Conservation (phyloP, 2,888 invertebrate genomes). For the Cryptosula pallasiana region DNA sequence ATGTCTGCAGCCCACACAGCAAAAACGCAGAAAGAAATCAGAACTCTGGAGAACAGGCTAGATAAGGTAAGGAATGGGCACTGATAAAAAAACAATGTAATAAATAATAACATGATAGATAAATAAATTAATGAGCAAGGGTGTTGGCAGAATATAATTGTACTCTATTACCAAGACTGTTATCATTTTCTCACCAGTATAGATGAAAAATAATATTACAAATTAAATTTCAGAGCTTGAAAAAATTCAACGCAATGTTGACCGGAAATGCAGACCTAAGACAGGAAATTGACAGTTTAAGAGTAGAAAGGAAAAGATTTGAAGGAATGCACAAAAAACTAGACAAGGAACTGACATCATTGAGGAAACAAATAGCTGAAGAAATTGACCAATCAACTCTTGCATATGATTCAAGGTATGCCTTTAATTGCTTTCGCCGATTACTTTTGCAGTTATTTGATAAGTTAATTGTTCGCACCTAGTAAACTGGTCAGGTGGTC, state of each 20-base stretch:
- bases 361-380: constrained; percentile 77
- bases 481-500: too few species aligned
- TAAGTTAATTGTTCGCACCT: too few species aligned
- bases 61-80: too few species aligned
- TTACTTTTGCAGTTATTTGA: too few species aligned
- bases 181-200: too few species aligned
- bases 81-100: too few species aligned
- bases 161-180: too few species aligned
- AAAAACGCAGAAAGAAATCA: constrained; percentile 45
- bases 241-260: constrained; percentile 44
- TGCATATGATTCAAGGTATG: constrained; percentile 63
- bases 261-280: constrained; percentile 58
- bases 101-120: too few species aligned
- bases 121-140: too few species aligned
- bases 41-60: constrained; percentile 48
- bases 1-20: constrained; percentile 44
- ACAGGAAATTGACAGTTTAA: constrained; percentile 72
- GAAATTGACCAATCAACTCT: constrained; percentile 80
- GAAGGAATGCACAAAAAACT: constrained; percentile 75
- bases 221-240: constrained; percentile 45
- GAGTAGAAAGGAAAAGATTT: constrained; percentile 76
- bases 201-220: too few species aligned
- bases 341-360: constrained; percentile 68
- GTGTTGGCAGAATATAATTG: too few species aligned
- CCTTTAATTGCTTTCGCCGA: too few species aligned